Evolutionary conservation across 1,140 invertebrate genomes (phyloP).

Genomic region (Drosophila sp.): DNA sequence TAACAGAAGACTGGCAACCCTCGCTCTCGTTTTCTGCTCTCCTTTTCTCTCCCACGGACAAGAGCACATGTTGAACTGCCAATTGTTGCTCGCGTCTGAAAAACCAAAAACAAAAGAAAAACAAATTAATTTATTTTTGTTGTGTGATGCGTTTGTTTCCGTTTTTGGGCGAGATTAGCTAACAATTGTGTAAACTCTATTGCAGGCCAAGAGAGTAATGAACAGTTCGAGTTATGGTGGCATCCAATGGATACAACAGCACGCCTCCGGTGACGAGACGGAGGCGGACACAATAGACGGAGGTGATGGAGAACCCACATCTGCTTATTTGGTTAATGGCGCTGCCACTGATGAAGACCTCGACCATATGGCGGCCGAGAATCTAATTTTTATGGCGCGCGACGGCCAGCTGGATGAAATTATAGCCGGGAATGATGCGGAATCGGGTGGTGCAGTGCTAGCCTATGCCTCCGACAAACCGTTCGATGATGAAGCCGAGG

Average conservation of each 20-base stretch:
- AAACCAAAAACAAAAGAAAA: conserved; percentile 1
- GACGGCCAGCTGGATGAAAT: conserved; percentile 82
- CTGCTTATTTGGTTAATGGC: conserved; percentile 39
- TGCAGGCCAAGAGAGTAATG: conserved; percentile 59
- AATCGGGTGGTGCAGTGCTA: conserved; percentile 79
- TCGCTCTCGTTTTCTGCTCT: conserved; percentile 21
- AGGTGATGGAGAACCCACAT: conserved; percentile 43
- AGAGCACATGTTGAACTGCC: conserved; percentile 66
- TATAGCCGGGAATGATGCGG: conserved; percentile 67
- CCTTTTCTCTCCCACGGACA: conserved; percentile 44
- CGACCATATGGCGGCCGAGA: conserved; percentile 86
- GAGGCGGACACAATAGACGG: conserved; percentile 50
- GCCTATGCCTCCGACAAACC: conserved; percentile 80
- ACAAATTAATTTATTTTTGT: conserved; percentile 3
- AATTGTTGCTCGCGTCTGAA: conserved; percentile 63
- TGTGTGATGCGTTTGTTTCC: conserved; percentile 34
- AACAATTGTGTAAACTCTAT: conserved; percentile 19
- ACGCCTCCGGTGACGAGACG: conserved; percentile 52
- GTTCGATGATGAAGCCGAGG: conserved; percentile 77
- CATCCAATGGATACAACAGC: conserved; percentile 79
- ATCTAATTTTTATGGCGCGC: conserved; percentile 85
- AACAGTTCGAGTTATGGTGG: conserved; percentile 72
- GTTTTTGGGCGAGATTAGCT: conserved; percentile 1
- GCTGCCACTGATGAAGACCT: conserved; percentile 60
- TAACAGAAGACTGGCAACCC: conserved; percentile 47